A percentile compares a stretch with the other conserved stretches of the same genome.
phyloP scores from a whole-genome alignment of 2,888 invertebrate genomes.

The Quadriops clusia region DNA sequence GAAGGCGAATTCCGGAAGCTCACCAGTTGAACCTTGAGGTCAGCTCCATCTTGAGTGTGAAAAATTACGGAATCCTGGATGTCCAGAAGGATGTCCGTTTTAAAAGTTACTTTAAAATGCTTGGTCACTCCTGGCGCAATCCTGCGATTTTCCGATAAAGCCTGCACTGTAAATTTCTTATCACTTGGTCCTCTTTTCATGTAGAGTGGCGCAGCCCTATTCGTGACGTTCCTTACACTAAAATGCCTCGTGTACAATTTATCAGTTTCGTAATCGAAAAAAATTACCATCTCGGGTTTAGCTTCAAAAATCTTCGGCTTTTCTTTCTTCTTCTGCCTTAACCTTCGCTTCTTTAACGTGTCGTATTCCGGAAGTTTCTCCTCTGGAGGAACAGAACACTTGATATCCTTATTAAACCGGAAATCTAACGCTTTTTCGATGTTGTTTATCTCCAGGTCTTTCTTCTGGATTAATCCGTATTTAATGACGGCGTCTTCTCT shows the following conservation, averaged over 20 bases:
- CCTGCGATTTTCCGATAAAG: constrained; percentile 9
- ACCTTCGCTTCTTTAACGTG: constrained; percentile 11
- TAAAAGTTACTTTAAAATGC: constrained; percentile 28
- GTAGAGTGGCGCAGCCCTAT: constrained; percentile 26
- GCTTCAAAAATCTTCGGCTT: constrained; percentile 21
- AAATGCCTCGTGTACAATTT: too few species aligned
- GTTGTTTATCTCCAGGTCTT: constrained; percentile 24
- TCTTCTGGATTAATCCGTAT: constrained; percentile 25
- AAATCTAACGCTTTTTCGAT: constrained; percentile 25
- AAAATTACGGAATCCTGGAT: constrained; percentile 27
- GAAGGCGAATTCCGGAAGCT: constrained; percentile 31
- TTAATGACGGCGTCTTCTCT: constrained; percentile 15
- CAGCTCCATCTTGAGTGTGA: constrained; percentile 26
- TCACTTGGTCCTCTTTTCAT: constrained; percentile 23
- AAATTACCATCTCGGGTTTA: constrained; percentile 25
- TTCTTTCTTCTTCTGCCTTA: constrained; percentile 7
- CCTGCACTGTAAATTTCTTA: constrained; percentile 23
- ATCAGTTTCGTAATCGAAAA: constrained; percentile 33
- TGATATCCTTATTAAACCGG: constrained; percentile 16
- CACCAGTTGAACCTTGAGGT: constrained; percentile 24
- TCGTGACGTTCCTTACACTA: constrained; percentile 25
- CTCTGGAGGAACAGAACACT: constrained; percentile 11
- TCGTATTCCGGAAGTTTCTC: constrained; percentile 3
- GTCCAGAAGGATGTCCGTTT: constrained; percentile 27
- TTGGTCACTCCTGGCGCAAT: constrained; percentile 36